Percentiles rank a stretch among this genome's conserved stretches.
phyloP scores from a whole-genome alignment of 2,797 vertebrate genomes.

The Lemur catta region DNA sequence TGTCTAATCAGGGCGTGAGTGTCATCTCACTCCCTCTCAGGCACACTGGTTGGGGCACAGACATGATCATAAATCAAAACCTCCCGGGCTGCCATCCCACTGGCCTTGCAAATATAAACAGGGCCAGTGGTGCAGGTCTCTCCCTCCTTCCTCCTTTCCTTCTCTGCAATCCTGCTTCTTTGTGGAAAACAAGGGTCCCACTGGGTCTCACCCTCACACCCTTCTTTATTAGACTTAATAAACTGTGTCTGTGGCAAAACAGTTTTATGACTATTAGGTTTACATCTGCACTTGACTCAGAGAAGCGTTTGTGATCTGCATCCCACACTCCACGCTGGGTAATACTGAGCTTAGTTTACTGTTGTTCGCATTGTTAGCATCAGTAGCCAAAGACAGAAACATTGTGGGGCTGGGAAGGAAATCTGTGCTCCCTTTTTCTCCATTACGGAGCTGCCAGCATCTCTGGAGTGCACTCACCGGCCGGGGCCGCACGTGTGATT shows the following conservation, averaged over 20 bases:
- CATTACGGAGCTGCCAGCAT: neutral
- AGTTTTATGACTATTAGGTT: neutral
- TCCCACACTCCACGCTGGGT: neutral
- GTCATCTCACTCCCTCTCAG: neutral
- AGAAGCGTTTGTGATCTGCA: neutral
- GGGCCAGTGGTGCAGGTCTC: neutral
- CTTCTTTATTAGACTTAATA: neutral
- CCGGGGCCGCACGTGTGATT: accelerated
- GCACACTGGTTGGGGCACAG: neutral
- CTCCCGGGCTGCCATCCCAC: neutral
- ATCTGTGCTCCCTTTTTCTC: neutral
- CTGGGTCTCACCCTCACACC: too few relatives aligned
- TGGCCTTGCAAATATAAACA: constrained; percentile 47
- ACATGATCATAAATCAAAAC: constrained; percentile 58
- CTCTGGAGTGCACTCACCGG: too few relatives aligned
- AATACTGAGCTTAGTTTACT: neutral
- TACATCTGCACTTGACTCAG: neutral
- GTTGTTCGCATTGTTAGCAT: neutral
- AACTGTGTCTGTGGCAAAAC: neutral
- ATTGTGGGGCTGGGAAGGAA: neutral
- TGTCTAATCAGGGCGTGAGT: neutral
- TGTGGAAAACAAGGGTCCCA: neutral
- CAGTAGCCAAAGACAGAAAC: neutral
- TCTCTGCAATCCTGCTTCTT: neutral
- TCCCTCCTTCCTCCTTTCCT: neutral